These are phyloP conservation scores for Ormyrus labotus DNA, from an alignment of 2,888 invertebrate species.

Conservation along the genomic window DNA sequence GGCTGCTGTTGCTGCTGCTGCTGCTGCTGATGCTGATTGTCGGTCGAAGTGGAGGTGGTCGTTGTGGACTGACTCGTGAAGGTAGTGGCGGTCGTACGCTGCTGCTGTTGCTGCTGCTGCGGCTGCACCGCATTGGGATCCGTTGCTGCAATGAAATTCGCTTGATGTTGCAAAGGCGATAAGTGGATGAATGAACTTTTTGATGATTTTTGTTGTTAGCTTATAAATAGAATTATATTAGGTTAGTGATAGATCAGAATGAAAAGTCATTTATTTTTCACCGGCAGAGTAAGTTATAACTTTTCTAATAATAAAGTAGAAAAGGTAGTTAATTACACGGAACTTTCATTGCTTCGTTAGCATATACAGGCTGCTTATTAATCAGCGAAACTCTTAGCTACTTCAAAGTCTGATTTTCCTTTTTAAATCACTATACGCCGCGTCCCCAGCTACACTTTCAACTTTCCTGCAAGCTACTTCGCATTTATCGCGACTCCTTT, in stretches of 20 bases:
- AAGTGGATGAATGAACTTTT: too few relatives aligned
- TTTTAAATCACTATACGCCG: background rate
- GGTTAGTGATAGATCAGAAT: too few relatives aligned
- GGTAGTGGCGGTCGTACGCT: conserved; percentile 69
- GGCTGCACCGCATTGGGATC: conserved; percentile 64
- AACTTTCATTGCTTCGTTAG: too few relatives aligned
- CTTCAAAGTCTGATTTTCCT: conserved; percentile 31
- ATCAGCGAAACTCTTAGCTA: conserved; percentile 6
- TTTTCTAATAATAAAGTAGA: background rate
- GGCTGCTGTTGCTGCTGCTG: conserved; percentile 70
- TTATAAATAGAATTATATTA: too few relatives aligned
- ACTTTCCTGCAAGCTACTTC: background rate
- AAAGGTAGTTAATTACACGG: background rate
- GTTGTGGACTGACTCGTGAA: conserved; percentile 56
- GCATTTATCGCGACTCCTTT: conserved; percentile 22
- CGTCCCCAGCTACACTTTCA: background rate
- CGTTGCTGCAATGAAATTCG: conserved; percentile 65
- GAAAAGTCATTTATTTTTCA: too few relatives aligned
- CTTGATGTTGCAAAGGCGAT: too few relatives aligned
- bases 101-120: conserved; percentile 61
- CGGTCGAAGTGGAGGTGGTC: background rate
- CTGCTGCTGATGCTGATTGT: conserved; percentile 60
- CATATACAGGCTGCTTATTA: conserved; percentile 4
- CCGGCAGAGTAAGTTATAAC: background rate
- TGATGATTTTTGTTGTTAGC: too few relatives aligned